Evolutionary conservation across 1,140 invertebrate genomes (phyloP), one percentile per base, ranked within the genome.

Genomic region (Microvelia longipes): DNA sequence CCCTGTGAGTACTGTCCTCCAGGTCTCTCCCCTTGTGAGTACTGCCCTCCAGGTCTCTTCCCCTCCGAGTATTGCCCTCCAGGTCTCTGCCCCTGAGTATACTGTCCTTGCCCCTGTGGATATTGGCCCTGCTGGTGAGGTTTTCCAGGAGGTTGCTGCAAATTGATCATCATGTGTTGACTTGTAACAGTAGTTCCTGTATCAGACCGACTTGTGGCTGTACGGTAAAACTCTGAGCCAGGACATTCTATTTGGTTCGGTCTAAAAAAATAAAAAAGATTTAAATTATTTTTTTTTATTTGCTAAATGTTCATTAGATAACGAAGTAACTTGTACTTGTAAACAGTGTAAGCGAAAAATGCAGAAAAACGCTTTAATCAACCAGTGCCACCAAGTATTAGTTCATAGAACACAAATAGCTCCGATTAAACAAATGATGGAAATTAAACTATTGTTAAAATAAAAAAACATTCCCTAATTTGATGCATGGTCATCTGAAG

Each of bases 231-330:
- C 70, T 76, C 75, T 2, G 74, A 26, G 29, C 75, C 75, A 24
- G 76, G 75, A 70, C 83, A 85, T 74, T 82, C 82, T 25, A 78
- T 79, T 68, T 78, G 79, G 70, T 80, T 83, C 1, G 83, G 82
- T 73, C 83, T 84, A 79, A 69, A 2, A 50, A 15, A 71, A 66
- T 2, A 28, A 61, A 62, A 71, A 25, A 69, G 69, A 68, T 68
- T 67, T 28, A 67, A n/a, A 68, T 26, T 66, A 73, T 27, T 68
- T 11, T 35, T 67, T 13, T 62, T 2, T 62, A 1, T n/a, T 2
- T 2, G 14, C 1, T 2, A 62, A 62, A 62, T 62, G 25, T 13
- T 62, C 19, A 62, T 2, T 5, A 11, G 5, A 11, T 60, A 60
- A 11, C 5, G 35, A n/a, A n/a, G n/a, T n/a, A n/a, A n/a, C n/a